These are phyloP conservation scores for Oophaga sylvatica DNA, from an alignment of 2,797 vertebrate species.

Conservation along the genomic window DNA sequence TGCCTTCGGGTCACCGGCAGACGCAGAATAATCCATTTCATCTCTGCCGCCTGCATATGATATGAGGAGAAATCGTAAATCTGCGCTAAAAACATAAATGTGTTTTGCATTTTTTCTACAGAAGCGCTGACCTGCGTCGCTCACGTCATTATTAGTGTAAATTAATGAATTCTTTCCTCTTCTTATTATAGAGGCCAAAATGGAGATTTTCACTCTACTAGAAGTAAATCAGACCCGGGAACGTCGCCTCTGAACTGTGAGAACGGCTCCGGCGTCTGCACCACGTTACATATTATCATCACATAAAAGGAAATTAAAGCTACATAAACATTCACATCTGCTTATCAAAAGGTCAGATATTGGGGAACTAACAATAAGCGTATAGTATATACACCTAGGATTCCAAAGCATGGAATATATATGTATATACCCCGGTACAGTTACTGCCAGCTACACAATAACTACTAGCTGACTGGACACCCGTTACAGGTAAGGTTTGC, in stretches of 20 bases:
- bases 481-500: no score
- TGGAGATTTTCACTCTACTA: conserved; percentile 9
- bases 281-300: not conserved
- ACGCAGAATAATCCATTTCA: not conserved
- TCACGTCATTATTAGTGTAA: conserved; percentile 26
- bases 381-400: no score
- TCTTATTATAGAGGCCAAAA: conserved; percentile 24
- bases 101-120: conserved; percentile 8
- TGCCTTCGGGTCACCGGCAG: not conserved
- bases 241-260: conserved; percentile 13
- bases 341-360: conserved; percentile 9
- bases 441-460: no score
- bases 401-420: no score
- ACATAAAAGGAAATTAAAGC: not conserved
- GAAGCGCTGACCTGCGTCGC: conserved; percentile 16
- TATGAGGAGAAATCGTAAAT: no score
- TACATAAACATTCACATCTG: conserved; percentile 21
- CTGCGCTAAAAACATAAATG: not conserved
- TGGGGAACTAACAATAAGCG: not conserved
- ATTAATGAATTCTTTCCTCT: conserved; percentile 37
- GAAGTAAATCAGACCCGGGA: conserved; percentile 1
- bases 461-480: no score
- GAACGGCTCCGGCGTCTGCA: not conserved
- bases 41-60: not conserved
- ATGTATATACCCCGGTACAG: no score